A percentile compares a stretch with the other conserved stretches of the same genome.
Evolutionary conservation across 2,113 vertebrate genomes (phyloP).

Genomic region (Hassar affinis): DNA sequence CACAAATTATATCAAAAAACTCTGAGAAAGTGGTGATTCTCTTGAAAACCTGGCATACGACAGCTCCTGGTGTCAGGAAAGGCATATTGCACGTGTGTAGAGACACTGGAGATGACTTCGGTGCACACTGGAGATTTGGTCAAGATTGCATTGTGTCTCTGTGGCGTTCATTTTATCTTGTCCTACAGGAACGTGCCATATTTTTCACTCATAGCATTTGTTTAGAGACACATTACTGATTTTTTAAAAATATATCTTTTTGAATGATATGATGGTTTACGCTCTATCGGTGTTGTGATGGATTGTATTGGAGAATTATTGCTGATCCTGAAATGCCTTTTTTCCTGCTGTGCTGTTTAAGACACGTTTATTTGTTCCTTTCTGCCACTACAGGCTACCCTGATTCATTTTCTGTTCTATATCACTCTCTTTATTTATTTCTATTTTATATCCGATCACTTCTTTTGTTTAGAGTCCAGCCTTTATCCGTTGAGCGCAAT

Average conservation of each 20-base stretch:
- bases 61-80: neutral
- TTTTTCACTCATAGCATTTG: neutral
- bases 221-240: neutral
- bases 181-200: neutral
- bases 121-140: constrained; percentile 1
- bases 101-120: neutral
- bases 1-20: neutral
- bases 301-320: neutral
- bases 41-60: neutral
- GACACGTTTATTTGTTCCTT: neutral
- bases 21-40: neutral
- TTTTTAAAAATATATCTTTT: too few species aligned
- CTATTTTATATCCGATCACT: too few species aligned
- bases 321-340: neutral
- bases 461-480: too few species aligned
- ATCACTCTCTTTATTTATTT: too few species aligned
- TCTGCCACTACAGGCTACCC: too few species aligned
- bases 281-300: too few species aligned
- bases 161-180: neutral
- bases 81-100: neutral
- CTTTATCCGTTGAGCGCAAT: too few species aligned
- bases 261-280: too few species aligned
- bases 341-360: neutral
- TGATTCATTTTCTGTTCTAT: too few species aligned
- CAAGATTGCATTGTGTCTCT: neutral